Evolutionary conservation across 2,888 invertebrate genomes (phyloP).

Genomic region (Lasioglossum villosulum): DNA sequence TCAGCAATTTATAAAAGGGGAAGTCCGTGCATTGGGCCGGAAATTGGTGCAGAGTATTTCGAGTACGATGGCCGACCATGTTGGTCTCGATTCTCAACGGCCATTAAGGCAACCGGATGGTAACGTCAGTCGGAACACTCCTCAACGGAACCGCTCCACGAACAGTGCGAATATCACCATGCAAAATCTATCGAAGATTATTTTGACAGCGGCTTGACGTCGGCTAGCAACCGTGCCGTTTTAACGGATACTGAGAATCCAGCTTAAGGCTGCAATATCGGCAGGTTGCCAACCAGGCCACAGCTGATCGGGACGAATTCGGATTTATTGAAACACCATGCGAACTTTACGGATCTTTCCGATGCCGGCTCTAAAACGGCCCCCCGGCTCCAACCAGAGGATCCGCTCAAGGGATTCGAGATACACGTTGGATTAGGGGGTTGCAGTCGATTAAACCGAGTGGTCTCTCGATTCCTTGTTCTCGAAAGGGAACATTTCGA

Average conservation of each 20-base stretch:
- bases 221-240: background rate
- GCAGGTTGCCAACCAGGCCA: constrained; percentile 30
- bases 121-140: background rate
- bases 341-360: constrained; percentile 33
- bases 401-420: background rate
- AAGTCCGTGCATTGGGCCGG: background rate
- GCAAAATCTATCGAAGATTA: constrained; percentile 13
- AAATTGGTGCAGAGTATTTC: background rate
- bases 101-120: constrained; percentile 4
- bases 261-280: constrained; percentile 41
- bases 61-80: background rate
- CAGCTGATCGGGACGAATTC: constrained; percentile 41
- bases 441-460: constrained; percentile 39
- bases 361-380: background rate
- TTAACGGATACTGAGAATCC: constrained; percentile 16
- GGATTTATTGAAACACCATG: constrained; percentile 36
- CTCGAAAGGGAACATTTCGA: constrained; percentile 21
- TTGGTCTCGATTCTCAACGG: background rate
- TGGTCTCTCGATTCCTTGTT: constrained; percentile 31
- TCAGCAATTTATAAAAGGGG: background rate
- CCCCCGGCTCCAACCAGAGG: background rate
- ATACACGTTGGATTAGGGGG: constrained; percentile 29
- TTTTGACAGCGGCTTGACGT: constrained; percentile 14
- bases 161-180: background rate
- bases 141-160: background rate